These are phyloP conservation scores for Philaethria dido DNA, from an alignment of 2,888 invertebrate species.

Conservation along the genomic window DNA sequence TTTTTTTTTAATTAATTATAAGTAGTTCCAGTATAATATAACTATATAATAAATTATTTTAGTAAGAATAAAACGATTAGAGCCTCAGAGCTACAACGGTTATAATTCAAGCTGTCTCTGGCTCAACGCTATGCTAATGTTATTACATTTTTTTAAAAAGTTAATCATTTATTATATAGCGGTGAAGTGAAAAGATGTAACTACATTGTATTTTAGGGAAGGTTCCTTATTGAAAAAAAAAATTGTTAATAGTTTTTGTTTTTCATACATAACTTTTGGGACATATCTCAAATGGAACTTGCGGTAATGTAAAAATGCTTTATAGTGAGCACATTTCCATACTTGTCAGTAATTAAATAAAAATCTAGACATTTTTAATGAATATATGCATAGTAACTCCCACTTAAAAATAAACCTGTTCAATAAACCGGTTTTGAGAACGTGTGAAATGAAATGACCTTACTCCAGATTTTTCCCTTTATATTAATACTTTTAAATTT, in stretches of 20 bases:
- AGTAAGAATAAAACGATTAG: neutral
- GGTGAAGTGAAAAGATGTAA: no score
- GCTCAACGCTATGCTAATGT: neutral
- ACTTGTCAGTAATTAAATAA: neutral
- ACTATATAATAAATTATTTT: no score
- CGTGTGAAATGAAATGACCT: constrained; percentile 14
- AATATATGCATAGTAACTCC: neutral
- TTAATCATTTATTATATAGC: neutral
- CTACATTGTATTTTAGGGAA: neutral
- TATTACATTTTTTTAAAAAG: neutral
- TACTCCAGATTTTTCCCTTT: constrained; percentile 19
- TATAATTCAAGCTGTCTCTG: neutral
- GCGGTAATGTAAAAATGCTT: no score
- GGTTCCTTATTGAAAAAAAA: neutral
- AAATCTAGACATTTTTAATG: neutral
- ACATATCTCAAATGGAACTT: no score
- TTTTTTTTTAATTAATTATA: no score
- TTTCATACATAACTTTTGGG: no score
- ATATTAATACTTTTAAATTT: constrained; percentile 7
- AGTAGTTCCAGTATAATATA: no score
- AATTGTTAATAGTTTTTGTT: no score
- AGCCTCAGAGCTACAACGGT: neutral
- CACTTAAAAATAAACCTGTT: constrained; percentile 10
- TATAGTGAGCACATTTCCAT: neutral
- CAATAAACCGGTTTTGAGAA: neutral